phyloP scores from a whole-genome alignment of 2,797 vertebrate species.

The Potorous gilbertii region DNA sequence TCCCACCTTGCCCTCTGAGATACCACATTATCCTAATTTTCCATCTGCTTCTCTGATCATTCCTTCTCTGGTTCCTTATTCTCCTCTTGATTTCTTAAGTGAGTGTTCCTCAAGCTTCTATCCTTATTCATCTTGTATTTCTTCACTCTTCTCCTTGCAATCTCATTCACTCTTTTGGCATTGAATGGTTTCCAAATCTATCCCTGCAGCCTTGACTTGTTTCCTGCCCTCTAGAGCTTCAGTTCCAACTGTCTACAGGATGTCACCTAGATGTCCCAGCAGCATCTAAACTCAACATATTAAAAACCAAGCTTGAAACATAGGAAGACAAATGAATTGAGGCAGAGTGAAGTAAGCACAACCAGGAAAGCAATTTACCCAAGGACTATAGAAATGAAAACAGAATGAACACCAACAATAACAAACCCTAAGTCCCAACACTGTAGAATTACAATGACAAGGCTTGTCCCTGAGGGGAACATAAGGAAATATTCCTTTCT shows the following conservation, averaged over 20 bases:
- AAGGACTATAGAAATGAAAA: neutral
- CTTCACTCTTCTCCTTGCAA: neutral
- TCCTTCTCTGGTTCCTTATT: neutral
- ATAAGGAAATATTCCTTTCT: neutral
- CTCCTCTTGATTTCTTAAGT: neutral
- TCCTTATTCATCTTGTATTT: neutral
- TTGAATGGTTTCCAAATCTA: neutral
- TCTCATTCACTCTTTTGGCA: neutral
- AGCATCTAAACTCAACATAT: neutral
- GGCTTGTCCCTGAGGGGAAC: neutral
- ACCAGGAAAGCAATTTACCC: neutral
- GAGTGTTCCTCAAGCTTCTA: neutral
- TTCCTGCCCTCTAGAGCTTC: neutral
- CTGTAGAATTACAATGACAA: neutral
- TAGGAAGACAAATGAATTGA: neutral
- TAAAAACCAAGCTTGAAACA: neutral
- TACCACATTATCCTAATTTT: neutral
- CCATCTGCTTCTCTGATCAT: neutral
- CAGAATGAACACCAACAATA: neutral
- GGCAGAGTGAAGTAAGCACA: neutral
- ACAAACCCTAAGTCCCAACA: neutral
- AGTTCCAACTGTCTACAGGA: neutral
- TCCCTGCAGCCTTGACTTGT: neutral
- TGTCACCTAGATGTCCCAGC: neutral
- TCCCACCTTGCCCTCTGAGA: neutral